Conservation (phyloP, 2,888 invertebrate genomes). For the Ecliptopera silaceata region DNA sequence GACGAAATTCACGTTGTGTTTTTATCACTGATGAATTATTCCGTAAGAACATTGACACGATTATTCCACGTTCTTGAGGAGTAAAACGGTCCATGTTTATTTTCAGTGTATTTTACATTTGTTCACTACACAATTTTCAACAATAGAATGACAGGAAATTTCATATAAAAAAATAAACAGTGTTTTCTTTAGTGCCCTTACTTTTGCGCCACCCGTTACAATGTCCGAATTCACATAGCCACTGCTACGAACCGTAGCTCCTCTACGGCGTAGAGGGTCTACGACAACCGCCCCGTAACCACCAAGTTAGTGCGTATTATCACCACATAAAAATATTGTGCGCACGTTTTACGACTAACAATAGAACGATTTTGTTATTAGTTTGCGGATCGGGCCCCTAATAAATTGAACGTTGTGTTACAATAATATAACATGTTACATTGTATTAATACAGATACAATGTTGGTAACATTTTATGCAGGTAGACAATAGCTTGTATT, state of each 20-base stretch:
- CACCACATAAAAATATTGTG: slow-evolving; percentile 39
- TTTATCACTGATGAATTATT: too few species aligned
- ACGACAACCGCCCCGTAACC: slow-evolving; percentile 21
- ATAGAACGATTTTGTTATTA: slow-evolving; percentile 35
- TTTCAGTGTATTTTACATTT: too few species aligned
- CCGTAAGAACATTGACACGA: too few species aligned
- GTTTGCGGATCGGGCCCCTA: slow-evolving; percentile 32
- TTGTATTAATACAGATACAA: background rate
- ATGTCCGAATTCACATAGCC: background rate
- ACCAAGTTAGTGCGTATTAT: slow-evolving; percentile 33
- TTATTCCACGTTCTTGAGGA: too few species aligned
- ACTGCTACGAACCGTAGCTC: slow-evolving; percentile 11
- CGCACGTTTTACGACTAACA: slow-evolving; percentile 35
- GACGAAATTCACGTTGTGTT: too few species aligned
- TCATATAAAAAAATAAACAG: too few species aligned
- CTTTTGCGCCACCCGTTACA: too few species aligned
- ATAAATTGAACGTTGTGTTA: slow-evolving; percentile 33
- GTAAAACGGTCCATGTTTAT: too few species aligned
- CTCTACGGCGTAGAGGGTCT: slow-evolving; percentile 19
- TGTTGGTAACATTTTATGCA: background rate
- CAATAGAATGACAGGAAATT: too few species aligned
- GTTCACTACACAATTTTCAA: too few species aligned
- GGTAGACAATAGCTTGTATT: too few species aligned
- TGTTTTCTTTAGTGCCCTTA: too few species aligned
- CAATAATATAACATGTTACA: slow-evolving; percentile 10